Percentiles rank a stretch among this genome's conserved stretches.
Conservation (phyloP, 2,888 invertebrate species). For the Onchidella celtica region DNA sequence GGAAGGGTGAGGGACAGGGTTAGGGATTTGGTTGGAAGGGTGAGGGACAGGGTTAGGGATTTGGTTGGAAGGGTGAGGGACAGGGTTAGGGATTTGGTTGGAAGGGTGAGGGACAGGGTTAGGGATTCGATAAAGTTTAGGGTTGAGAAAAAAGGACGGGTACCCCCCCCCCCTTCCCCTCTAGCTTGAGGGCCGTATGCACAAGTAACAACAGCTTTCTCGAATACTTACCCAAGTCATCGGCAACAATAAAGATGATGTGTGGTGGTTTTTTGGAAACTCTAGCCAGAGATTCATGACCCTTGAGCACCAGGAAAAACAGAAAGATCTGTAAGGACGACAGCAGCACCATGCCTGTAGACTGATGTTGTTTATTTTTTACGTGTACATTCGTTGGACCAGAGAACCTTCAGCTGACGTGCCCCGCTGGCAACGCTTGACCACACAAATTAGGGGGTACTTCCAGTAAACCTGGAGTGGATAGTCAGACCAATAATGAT, state of each 20-base stretch:
- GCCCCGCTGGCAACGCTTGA: too few species aligned
- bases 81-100: constrained; percentile 8
- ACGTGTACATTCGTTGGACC: too few species aligned
- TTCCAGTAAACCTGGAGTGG: too few species aligned
- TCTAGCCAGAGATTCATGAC: background rate
- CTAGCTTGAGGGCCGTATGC: too few species aligned
- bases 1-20: too few species aligned
- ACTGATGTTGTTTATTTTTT: too few species aligned
- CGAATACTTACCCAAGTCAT: constrained; percentile 56
- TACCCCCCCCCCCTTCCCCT: too few species aligned
- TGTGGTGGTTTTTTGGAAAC: constrained; percentile 43
- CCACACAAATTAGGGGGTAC: too few species aligned
- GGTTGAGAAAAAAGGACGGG: too few species aligned
- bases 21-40: background rate
- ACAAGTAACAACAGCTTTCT: background rate
- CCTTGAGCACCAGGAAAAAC: background rate
- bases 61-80: background rate
- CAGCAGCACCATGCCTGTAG: too few species aligned
- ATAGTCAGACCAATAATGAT: too few species aligned
- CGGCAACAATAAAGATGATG: constrained; percentile 59
- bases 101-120: constrained; percentile 12
- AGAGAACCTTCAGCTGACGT: too few species aligned
- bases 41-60: background rate
- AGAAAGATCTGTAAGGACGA: background rate
- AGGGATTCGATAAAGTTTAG: background rate